Conservation (phyloP, 2,113 vertebrate species). For the Eptatretus burgeri region DNA sequence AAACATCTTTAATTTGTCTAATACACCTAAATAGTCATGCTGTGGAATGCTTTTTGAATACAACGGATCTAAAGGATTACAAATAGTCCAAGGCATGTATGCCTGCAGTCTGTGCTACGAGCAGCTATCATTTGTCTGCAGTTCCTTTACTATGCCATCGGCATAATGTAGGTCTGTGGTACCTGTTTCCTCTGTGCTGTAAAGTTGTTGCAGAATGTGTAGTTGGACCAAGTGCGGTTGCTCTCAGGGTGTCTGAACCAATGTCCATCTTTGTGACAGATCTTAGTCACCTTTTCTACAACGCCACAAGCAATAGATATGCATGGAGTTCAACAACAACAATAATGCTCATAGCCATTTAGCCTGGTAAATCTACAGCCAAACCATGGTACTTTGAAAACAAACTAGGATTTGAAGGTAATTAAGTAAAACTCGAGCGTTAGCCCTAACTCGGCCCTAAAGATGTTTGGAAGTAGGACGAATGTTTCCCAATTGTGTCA, state of each 20-base stretch:
- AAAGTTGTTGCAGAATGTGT: slow-evolving; percentile 58
- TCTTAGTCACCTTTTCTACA: slow-evolving; percentile 57
- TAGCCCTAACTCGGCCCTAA: not conserved
- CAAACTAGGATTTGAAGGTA: not conserved
- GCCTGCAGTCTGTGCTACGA: too few relatives aligned
- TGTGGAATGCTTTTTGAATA: too few relatives aligned
- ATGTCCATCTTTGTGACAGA: slow-evolving; percentile 47
- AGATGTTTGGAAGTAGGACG: too few relatives aligned
- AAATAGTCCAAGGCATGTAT: too few relatives aligned
- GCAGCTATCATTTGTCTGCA: too few relatives aligned
- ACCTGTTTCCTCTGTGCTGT: slow-evolving; percentile 57
- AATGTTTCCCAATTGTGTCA: not conserved
- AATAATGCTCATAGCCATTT: slow-evolving; percentile 8
- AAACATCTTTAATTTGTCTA: too few relatives aligned
- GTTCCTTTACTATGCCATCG: too few relatives aligned
- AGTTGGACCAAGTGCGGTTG: slow-evolving; percentile 85
- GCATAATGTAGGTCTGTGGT: slow-evolving; percentile 5
- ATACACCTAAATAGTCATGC: too few relatives aligned
- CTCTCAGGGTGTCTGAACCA: slow-evolving; percentile 80
- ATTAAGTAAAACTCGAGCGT: slow-evolving; percentile 9
- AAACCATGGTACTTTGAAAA: slow-evolving; percentile 1
- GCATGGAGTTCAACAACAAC: slow-evolving; percentile 7
- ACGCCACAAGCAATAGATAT: slow-evolving; percentile 10
- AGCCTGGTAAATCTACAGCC: slow-evolving; percentile 10
- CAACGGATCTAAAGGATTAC: too few relatives aligned